phyloP scores from a whole-genome alignment of 2,797 vertebrate genomes.

The Gobio occitaniae region DNA sequence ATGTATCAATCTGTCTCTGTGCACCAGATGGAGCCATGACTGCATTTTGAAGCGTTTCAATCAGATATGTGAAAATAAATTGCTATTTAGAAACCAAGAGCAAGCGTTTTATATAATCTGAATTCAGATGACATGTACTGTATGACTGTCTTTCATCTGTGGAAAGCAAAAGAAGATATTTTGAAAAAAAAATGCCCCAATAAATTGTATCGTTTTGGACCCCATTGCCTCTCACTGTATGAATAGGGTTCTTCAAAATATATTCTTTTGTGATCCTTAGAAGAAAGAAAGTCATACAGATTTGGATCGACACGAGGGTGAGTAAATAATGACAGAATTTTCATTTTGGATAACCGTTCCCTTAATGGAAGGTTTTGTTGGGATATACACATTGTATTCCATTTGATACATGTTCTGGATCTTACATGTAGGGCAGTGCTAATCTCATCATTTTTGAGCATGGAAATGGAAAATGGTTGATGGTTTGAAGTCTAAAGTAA shows the following conservation, averaged over 20 bases:
- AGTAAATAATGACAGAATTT: background rate
- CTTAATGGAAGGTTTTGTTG: background rate
- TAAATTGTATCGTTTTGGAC: background rate
- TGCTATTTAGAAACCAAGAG: constrained; percentile 27
- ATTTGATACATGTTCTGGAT: constrained; percentile 3
- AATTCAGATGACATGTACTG: background rate
- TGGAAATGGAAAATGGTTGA: constrained; percentile 6
- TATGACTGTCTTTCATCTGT: background rate
- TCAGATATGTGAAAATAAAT: background rate
- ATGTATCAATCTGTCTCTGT: constrained; percentile 45
- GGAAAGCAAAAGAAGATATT: background rate
- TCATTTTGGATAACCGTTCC: background rate
- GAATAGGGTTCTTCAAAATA: background rate
- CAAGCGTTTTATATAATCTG: constrained; percentile 7
- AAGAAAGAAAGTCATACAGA: background rate
- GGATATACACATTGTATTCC: background rate
- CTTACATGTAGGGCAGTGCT: background rate
- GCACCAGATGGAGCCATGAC: constrained; percentile 65
- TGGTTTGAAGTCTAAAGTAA: constrained; percentile 29
- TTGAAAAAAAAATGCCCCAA: background rate
- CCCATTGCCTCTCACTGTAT: background rate
- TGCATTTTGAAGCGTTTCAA: constrained; percentile 41
- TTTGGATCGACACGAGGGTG: background rate
- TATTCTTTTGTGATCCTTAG: background rate
- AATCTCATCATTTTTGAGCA: constrained; percentile 9